Conservation (phyloP, 2,888 invertebrate genomes). For the Cephus sareptanus region DNA sequence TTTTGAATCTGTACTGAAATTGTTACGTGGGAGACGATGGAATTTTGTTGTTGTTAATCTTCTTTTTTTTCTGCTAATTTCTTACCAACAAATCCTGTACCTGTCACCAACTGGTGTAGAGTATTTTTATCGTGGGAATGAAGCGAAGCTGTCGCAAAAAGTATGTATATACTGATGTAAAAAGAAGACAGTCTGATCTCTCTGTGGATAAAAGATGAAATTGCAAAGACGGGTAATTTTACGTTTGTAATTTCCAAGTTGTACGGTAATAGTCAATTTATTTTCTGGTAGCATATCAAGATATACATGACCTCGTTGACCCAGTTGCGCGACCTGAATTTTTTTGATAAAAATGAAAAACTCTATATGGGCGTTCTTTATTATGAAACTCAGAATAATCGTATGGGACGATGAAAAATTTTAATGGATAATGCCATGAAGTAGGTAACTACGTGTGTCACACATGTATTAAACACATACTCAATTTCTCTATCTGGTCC, state of each 20-base stretch:
- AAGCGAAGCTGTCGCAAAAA: neutral
- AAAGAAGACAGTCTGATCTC: neutral
- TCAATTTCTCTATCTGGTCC: neutral
- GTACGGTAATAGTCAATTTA: neutral
- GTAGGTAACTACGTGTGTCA: no score
- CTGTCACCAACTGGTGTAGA: neutral
- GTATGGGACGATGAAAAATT: neutral
- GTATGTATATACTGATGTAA: neutral
- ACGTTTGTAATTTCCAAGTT: neutral
- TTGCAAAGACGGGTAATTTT: neutral
- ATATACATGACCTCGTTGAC: neutral
- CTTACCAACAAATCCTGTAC: neutral
- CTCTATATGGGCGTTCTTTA: neutral
- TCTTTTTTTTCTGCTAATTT: neutral
- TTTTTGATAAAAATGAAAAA: neutral
- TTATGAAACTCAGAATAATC: neutral
- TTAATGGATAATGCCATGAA: neutral
- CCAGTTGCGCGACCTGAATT: neutral
- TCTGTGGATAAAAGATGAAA: neutral
- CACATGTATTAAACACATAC: neutral
- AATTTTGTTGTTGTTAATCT: no score
- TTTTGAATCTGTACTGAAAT: no score
- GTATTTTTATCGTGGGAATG: neutral
- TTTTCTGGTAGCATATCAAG: neutral
- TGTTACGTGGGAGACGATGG: neutral